Evolutionary conservation across 2,888 invertebrate genomes (phyloP).

Genomic region (Uropetala carovei): DNA sequence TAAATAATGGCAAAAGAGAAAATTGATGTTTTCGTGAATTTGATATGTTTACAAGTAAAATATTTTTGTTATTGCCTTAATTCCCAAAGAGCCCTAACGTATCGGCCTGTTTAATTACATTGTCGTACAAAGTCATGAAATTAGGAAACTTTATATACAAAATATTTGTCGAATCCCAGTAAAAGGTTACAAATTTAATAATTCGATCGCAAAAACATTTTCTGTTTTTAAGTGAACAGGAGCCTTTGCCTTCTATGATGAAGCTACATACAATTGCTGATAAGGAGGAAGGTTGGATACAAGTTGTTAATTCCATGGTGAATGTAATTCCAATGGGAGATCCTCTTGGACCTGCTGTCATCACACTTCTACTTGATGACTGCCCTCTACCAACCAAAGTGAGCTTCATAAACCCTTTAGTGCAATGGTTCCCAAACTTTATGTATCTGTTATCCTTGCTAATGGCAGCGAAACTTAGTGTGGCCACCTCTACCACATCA

Average conservation of each 20-base stretch:
- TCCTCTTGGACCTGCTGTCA: slow-evolving; percentile 92
- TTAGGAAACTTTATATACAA: not conserved
- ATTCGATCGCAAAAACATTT: slow-evolving; percentile 55
- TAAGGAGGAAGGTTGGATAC: slow-evolving; percentile 93
- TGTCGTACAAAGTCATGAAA: slow-evolving; percentile 58
- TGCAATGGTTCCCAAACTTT: too few species aligned
- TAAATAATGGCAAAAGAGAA: slow-evolving; percentile 68
- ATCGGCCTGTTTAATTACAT: slow-evolving; percentile 56
- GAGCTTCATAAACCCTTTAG: slow-evolving; percentile 64
- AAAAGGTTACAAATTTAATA: slow-evolving; percentile 51
- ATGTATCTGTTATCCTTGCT: too few species aligned
- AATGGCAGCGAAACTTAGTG: too few species aligned
- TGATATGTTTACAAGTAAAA: not conserved
- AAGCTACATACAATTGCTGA: slow-evolving; percentile 91
- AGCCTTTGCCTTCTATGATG: slow-evolving; percentile 89
- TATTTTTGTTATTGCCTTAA: not conserved
- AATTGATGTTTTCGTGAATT: not conserved
- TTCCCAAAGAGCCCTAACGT: not conserved
- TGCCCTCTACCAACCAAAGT: slow-evolving; percentile 94
- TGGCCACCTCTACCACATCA: too few species aligned
- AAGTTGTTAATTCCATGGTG: slow-evolving; percentile 89
- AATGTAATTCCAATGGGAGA: slow-evolving; percentile 87
- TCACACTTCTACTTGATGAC: slow-evolving; percentile 92
- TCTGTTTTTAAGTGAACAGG: slow-evolving; percentile 83
- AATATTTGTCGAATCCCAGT: not conserved